Evolutionary conservation across 2,888 invertebrate genomes (phyloP), one percentile per base, ranked within the genome.

Genomic region (Drosophila subquinaria): DNA sequence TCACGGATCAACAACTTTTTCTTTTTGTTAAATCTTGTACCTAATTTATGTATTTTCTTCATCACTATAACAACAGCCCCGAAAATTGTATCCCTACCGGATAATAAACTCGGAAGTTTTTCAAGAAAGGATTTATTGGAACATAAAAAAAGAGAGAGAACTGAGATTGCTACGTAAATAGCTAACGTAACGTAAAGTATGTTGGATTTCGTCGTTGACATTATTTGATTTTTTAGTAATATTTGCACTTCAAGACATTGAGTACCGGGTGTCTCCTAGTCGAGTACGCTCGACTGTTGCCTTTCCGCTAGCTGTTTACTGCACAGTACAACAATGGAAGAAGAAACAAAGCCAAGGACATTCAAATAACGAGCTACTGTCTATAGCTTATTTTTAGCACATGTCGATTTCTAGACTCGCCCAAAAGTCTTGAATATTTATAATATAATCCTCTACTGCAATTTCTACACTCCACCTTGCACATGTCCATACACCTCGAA

Each of bases 401-500:
- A 10, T 30, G 53, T 8, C 52, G 17, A 36, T 45, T 35, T 27
- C 35, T n/a, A 17, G 11, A 57, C n/a, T 48, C 23, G 62, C 30
- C 4, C 13, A 6, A 11, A 13, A 35, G 20, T 13, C 33, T 13
- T n/a, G 23, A n/a, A 23, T 11, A 30, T 30, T 8, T 38, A 45
- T 23, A 45, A 20, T 15, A 33, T 47, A 4, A 15, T 36, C 27
- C 9, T 35, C 10, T n/a, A 10, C 15, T 13, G 8, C 11, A 17
- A 27, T 4, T 27, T 38, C 6, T 5, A 10, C 10, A 59, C n/a
- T 50, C 11, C 93, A 97, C 97, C 97, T 95, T 97, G 97, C 40
- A 98, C 97, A 93, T 96, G 96, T 64, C 98, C 98, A 91, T 94
- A 97, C 68, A 98, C 97, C 93, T 98, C 97, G 91, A 97, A 98